These are phyloP conservation scores for Cataglyphis cursor DNA, from an alignment of 2,888 invertebrate genomes.

Conservation along the genomic window DNA sequence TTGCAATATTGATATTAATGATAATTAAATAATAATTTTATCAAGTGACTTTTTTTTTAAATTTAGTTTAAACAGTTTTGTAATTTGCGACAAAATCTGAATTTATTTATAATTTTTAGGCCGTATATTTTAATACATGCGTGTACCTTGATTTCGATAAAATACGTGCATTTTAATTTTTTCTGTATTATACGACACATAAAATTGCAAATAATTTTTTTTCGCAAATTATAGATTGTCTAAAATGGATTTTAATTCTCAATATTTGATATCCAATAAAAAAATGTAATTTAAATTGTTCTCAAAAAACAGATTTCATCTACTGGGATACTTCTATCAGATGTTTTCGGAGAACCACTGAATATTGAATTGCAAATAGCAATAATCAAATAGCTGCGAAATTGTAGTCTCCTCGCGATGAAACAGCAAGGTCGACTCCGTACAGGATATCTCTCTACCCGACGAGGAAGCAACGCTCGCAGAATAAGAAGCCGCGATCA, in stretches of 20 bases:
- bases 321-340: neutral
- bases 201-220: no score
- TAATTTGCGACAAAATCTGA: no score
- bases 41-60: neutral
- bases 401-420: neutral
- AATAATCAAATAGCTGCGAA: conserved; percentile 1
- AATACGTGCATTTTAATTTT: no score
- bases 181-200: no score
- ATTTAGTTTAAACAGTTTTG: no score
- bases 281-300: neutral
- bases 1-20: neutral
- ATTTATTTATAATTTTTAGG: no score
- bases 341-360: neutral
- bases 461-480: neutral
- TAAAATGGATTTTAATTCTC: no score
- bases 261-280: neutral
- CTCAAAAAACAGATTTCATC: neutral
- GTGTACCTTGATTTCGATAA: no score
- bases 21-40: neutral
- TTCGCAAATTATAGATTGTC: no score
- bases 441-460: neutral
- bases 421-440: neutral
- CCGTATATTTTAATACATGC: no score
- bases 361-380: conserved; percentile 1
- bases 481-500: neutral